These are phyloP conservation scores for Nixonia krombeini DNA, from an alignment of 1,140 invertebrate genomes.

Conservation along the genomic window DNA sequence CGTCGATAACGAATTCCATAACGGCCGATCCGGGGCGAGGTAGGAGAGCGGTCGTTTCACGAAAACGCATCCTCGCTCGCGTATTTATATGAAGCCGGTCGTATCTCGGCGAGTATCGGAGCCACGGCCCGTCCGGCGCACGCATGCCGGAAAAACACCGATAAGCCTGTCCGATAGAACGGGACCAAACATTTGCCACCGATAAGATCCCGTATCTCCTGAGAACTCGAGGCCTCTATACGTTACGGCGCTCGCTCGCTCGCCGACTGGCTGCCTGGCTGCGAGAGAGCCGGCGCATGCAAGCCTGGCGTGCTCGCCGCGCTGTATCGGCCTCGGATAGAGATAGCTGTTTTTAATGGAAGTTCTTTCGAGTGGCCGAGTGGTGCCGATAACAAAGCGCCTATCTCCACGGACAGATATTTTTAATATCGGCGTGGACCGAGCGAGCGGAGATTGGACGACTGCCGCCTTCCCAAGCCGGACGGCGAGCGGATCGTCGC, in stretches of 20 bases:
- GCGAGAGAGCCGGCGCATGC: conserved; percentile 36
- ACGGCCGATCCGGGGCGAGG: not conserved
- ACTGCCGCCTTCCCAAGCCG: too few relatives aligned
- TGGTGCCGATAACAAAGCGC: conserved; percentile 45
- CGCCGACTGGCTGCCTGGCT: conserved; percentile 26
- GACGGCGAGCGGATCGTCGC: too few relatives aligned
- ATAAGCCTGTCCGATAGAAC: conserved; percentile 59
- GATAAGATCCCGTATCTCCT: conserved; percentile 68
- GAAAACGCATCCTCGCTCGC: conserved; percentile 17
- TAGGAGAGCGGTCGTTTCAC: not conserved
- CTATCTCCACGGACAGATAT: conserved; percentile 55
- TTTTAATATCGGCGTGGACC: conserved; percentile 64
- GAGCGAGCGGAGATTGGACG: too few relatives aligned
- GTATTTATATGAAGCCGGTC: conserved; percentile 18
- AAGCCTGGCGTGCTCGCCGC: conserved; percentile 30
- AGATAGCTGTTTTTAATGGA: conserved; percentile 69
- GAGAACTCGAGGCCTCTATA: conserved; percentile 61
- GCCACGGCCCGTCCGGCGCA: conserved; percentile 38
- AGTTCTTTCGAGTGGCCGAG: conserved; percentile 58
- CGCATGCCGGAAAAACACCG: conserved; percentile 42
- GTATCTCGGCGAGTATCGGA: conserved; percentile 28
- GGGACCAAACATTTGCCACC: conserved; percentile 64
- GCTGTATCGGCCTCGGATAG: conserved; percentile 53
- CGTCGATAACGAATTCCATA: conserved; percentile 19
- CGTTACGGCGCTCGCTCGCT: conserved; percentile 43